Evolutionary conservation across 2,113 vertebrate species (phyloP).

Genomic region (Athene noctua): DNA sequence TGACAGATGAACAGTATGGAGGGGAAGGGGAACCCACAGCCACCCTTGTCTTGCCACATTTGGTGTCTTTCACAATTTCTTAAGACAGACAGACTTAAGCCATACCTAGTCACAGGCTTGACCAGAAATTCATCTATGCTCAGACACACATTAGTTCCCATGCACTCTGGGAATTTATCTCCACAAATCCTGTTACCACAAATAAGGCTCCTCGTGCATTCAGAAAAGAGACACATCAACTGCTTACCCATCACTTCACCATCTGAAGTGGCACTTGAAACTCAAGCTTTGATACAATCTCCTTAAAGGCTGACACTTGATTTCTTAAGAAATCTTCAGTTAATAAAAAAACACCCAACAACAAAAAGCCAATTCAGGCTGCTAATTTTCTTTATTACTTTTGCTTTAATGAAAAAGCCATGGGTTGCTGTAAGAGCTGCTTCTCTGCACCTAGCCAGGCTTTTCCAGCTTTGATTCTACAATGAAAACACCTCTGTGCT

Average conservation of each 20-base stretch:
- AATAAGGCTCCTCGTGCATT: rapidly evolving
- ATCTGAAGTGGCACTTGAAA: neutral
- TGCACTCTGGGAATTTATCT: neutral
- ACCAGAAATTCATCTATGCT: neutral
- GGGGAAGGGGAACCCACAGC: neutral
- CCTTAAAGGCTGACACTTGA: neutral
- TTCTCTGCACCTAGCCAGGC: neutral
- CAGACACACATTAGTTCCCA: neutral
- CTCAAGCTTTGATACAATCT: neutral
- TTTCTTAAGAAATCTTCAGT: neutral
- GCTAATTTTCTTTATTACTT: neutral
- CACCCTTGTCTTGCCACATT: neutral
- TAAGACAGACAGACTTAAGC: neutral
- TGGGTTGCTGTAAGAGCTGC: neutral
- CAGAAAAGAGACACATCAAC: neutral
- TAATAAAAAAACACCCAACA: neutral
- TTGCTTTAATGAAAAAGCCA: neutral
- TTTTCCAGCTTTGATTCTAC: neutral
- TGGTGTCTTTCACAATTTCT: neutral
- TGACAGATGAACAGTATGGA: neutral
- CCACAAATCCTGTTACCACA: neutral
- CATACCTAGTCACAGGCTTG: neutral
- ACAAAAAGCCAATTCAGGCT: neutral
- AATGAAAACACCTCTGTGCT: neutral
- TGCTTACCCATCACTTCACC: neutral